Evolutionary conservation across 2,113 vertebrate species (phyloP).

Genomic region (Piaya cayana): DNA sequence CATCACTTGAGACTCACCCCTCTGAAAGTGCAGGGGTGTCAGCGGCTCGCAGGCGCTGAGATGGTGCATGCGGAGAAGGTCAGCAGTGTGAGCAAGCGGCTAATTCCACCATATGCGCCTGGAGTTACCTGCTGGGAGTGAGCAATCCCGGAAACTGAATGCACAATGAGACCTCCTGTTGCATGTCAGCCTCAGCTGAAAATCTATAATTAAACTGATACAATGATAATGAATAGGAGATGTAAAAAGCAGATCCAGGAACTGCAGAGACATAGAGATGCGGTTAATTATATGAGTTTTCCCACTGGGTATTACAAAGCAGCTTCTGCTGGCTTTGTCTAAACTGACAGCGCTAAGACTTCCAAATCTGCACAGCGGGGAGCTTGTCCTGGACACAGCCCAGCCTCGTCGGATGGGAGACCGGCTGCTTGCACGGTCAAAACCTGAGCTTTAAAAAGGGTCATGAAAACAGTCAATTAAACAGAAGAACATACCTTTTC

Average conservation of each 20-base stretch:
- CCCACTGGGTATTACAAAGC: neutral
- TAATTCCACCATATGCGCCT: neutral
- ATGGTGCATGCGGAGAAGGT: fast-evolving
- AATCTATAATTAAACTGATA: conserved; percentile 10
- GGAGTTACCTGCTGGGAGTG: conserved; percentile 17
- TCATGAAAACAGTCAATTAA: neutral
- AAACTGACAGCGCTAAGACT: neutral
- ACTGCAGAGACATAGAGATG: neutral
- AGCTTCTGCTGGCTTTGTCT: neutral
- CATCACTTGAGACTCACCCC: neutral
- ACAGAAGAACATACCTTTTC: neutral
- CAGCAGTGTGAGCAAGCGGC: neutral
- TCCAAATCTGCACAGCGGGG: neutral
- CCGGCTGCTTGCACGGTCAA: neutral
- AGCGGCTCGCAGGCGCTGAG: fast-evolving
- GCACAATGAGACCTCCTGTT: neutral
- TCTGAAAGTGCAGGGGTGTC: neutral
- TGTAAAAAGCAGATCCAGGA: neutral
- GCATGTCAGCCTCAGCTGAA: conserved; percentile 8
- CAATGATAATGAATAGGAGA: neutral
- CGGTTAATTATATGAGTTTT: neutral
- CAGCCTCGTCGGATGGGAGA: fast-evolving
- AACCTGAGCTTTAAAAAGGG: neutral
- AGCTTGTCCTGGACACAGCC: neutral
- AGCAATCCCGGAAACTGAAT: neutral